Percentiles rank a stretch among this genome's conserved stretches.
These are phyloP conservation scores for Malthinus seriepunctatus DNA, from an alignment of 2,888 invertebrate genomes.

Conservation along the genomic window DNA sequence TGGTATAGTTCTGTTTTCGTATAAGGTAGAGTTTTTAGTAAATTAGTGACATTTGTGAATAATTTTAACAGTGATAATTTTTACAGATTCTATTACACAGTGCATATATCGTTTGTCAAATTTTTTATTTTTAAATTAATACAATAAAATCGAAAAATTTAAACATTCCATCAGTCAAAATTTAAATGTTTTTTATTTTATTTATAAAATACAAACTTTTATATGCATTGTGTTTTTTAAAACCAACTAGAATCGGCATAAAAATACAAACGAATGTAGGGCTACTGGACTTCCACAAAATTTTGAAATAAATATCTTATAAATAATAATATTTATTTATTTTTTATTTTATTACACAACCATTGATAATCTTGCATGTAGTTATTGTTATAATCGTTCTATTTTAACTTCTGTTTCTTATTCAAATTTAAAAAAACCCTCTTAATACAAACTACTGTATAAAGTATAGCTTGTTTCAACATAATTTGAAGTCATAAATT, in stretches of 20 bases:
- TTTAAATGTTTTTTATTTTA: neutral
- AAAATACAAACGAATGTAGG: slow-evolving; percentile 53
- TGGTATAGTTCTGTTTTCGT: slow-evolving; percentile 45
- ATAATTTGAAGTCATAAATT: no score
- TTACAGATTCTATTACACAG: slow-evolving; percentile 27
- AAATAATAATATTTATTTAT: slow-evolving; percentile 33
- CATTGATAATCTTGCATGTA: no score
- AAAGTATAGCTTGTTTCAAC: no score
- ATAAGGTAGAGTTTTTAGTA: slow-evolving; percentile 40
- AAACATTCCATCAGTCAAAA: slow-evolving; percentile 35
- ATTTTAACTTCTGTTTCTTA: no score
- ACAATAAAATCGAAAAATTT: slow-evolving; percentile 16
- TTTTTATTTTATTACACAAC: neutral
- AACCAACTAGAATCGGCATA: slow-evolving; percentile 51
- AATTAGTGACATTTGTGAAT: slow-evolving; percentile 54
- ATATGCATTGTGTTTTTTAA: slow-evolving; percentile 37
- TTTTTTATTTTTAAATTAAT: slow-evolving; percentile 15
- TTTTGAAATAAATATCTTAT: slow-evolving; percentile 57
- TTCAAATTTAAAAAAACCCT: no score
- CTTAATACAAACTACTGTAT: no score
- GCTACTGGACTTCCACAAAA: slow-evolving; percentile 58
- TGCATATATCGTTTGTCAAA: slow-evolving; percentile 34
- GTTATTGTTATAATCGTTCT: no score
- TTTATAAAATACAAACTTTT: slow-evolving; percentile 21
- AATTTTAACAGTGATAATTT: slow-evolving; percentile 48